These are phyloP conservation scores for Hypotaenidia okinawae DNA, from an alignment of 2,797 vertebrate genomes.

Conservation along the genomic window DNA sequence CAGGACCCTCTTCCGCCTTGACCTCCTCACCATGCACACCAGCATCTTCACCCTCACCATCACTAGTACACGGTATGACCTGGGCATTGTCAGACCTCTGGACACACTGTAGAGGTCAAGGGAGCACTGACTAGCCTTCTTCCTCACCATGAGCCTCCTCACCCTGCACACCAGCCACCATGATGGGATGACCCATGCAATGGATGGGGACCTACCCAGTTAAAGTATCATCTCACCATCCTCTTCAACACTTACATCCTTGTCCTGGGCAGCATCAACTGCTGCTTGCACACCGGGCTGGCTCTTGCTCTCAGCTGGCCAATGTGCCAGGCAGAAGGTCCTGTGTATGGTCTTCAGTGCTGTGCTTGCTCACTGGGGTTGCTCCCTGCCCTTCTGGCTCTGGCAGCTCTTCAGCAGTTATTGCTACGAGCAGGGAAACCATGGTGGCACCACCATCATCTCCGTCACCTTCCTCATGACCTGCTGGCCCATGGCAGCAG, in stretches of 20 bases:
- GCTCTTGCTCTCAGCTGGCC: not conserved
- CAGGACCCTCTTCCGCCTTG: not conserved
- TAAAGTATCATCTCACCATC: not conserved
- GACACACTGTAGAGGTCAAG: not conserved
- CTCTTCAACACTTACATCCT: not conserved
- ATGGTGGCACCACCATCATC: too few relatives aligned
- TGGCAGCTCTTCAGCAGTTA: not conserved
- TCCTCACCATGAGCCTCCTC: not conserved
- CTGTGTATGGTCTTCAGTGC: too few relatives aligned
- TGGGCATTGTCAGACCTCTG: not conserved
- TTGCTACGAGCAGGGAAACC: not conserved
- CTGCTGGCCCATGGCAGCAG: not conserved
- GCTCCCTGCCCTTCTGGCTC: not conserved
- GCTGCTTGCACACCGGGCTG: not conserved
- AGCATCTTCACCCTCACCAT: not conserved
- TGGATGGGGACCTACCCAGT: not conserved
- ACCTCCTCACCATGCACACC: not conserved
- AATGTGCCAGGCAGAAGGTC: not conserved
- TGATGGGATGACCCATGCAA: accelerated
- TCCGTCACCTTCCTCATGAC: not conserved
- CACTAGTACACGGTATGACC: not conserved
- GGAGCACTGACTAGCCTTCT: not conserved
- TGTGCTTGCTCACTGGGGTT: not conserved
- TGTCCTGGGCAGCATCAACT: too few relatives aligned
- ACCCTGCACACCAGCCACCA: not conserved